Conservation (phyloP, 2,113 vertebrate genomes). For the Catharus fuscescens region DNA sequence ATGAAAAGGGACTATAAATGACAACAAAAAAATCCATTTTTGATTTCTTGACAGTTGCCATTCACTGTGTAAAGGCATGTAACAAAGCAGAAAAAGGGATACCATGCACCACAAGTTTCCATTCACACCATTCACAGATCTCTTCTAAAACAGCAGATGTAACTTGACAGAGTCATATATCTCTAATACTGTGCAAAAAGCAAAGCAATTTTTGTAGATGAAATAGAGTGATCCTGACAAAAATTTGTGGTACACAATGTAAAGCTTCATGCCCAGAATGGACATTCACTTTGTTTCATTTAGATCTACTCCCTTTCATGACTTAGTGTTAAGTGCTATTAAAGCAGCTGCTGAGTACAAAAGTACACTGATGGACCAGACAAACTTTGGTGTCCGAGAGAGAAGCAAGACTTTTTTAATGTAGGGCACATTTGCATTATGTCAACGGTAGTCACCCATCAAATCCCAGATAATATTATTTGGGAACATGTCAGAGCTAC, state of each 20-base stretch:
- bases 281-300: neutral
- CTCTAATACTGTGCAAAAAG: neutral
- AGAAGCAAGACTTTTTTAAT: neutral
- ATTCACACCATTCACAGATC: neutral
- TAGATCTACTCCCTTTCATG: neutral
- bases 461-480: slow-evolving; percentile 33
- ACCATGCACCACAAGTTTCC: neutral
- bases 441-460: slow-evolving; percentile 27
- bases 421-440: neutral
- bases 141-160: neutral
- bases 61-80: neutral
- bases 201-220: neutral
- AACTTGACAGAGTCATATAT: neutral
- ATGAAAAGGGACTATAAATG: neutral
- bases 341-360: neutral
- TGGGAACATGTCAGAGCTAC: slow-evolving; percentile 28
- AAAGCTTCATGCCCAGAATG: neutral
- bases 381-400: neutral
- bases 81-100: neutral
- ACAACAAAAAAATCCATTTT: neutral
- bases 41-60: neutral
- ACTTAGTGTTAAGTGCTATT: neutral
- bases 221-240: neutral
- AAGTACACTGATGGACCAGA: neutral
- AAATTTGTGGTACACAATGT: neutral